Conservation (phyloP, 2,888 invertebrate species). For the Chorisops tibialis region DNA sequence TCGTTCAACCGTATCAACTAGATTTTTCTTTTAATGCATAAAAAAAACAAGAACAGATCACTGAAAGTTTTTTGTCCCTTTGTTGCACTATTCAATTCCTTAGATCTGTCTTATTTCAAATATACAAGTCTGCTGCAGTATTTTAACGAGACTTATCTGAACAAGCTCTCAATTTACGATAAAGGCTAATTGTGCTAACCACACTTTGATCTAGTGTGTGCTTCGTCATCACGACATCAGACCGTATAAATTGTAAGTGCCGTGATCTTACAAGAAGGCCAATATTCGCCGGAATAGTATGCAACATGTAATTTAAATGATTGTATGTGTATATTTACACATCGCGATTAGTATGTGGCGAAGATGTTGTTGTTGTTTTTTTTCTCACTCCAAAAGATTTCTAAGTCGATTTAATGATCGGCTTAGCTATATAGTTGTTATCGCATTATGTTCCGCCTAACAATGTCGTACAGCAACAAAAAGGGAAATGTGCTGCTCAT, state of each 20-base stretch:
- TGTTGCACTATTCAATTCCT: neutral
- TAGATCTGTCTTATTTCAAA: neutral
- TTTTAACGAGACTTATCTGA: too few relatives aligned
- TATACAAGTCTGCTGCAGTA: too few relatives aligned
- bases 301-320: too few relatives aligned
- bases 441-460: neutral
- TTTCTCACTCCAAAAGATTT: neutral
- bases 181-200: too few relatives aligned
- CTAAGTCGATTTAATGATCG: neutral
- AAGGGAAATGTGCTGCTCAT: neutral
- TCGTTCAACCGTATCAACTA: neutral
- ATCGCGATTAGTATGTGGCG: too few relatives aligned
- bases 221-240: too few relatives aligned
- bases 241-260: too few relatives aligned
- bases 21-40: neutral
- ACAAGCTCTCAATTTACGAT: too few relatives aligned
- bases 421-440: neutral
- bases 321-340: too few relatives aligned
- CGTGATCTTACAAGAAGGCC: too few relatives aligned
- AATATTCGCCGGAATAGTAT: too few relatives aligned
- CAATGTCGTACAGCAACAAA: neutral
- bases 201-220: too few relatives aligned
- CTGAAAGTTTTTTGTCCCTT: neutral
- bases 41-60: neutral
- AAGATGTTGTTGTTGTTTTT: neutral